Percentiles rank a stretch among this genome's conserved stretches.
Conservation (phyloP, 2,888 invertebrate genomes). For the Megamerina dolium region DNA sequence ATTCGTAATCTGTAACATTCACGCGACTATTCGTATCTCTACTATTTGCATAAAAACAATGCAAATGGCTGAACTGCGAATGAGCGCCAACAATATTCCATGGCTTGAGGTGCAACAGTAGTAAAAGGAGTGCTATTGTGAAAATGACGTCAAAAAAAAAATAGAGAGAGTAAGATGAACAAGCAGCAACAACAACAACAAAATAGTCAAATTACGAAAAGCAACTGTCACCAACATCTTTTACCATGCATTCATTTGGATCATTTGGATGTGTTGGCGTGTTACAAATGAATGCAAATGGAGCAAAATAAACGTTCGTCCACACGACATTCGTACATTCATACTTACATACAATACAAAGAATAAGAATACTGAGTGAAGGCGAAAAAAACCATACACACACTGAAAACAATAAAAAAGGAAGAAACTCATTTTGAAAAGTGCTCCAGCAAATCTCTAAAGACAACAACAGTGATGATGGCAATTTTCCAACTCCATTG, state of each 20-base stretch:
- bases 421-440: constrained; percentile 8
- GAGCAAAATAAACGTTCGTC: background rate
- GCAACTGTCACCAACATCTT: background rate
- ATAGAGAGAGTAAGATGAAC: too few species aligned
- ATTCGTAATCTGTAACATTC: too few species aligned
- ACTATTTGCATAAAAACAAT: too few species aligned
- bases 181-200: background rate
- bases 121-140: too few species aligned
- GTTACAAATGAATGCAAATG: constrained; percentile 1
- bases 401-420: background rate
- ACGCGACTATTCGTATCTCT: too few species aligned
- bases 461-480: constrained; percentile 8
- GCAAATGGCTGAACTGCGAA: too few species aligned
- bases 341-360: background rate
- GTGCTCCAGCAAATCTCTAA: constrained; percentile 9
- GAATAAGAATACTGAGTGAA: background rate
- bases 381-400: background rate
- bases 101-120: too few species aligned
- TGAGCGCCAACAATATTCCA: too few species aligned
- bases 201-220: background rate
- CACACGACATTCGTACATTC: too few species aligned
- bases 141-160: too few species aligned
- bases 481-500: too few species aligned
- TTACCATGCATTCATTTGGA: background rate
- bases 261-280: too few species aligned